phyloP scores from a whole-genome alignment of 2,888 invertebrate genomes.

The Dryocosmus kuriphilus region DNA sequence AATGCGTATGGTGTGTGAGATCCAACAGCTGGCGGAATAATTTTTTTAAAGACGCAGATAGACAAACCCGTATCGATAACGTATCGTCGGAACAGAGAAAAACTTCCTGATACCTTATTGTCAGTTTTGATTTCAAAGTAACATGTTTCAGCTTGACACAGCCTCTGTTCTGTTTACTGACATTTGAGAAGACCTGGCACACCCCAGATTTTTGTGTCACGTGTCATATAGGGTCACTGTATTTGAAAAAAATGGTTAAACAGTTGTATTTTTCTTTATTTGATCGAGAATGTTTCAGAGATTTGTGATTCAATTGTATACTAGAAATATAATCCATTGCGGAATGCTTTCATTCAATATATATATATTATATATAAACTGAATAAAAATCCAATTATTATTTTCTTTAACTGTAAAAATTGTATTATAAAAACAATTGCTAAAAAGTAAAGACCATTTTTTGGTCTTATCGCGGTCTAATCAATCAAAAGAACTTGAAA shows the following conservation, averaged over 20 bases:
- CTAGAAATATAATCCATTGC: background rate
- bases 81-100: constrained; percentile 1
- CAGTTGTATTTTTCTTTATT: constrained; percentile 10
- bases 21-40: constrained; percentile 61
- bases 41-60: constrained; percentile 6
- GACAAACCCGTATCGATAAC: constrained; percentile 31
- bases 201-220: constrained; percentile 18
- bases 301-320: background rate
- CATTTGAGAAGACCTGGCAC: constrained; percentile 24
- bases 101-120: constrained; percentile 22
- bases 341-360: too few relatives aligned
- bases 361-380: too few relatives aligned
- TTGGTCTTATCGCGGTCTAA: too few relatives aligned
- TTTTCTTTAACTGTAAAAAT: background rate
- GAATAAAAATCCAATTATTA: background rate
- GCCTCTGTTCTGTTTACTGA: constrained; percentile 28
- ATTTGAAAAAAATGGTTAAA: background rate
- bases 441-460: too few relatives aligned
- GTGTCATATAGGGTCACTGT: constrained; percentile 4
- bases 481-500: too few relatives aligned
- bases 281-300: background rate
- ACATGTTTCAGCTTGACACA: constrained; percentile 18
- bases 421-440: too few relatives aligned
- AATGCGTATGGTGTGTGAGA: constrained; percentile 59
- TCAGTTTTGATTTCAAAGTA: constrained; percentile 36